A percentile compares a stretch with the other conserved stretches of the same genome.
Evolutionary conservation across 2,797 vertebrate genomes (phyloP).

Genomic region (Neoniphon sammara): DNA sequence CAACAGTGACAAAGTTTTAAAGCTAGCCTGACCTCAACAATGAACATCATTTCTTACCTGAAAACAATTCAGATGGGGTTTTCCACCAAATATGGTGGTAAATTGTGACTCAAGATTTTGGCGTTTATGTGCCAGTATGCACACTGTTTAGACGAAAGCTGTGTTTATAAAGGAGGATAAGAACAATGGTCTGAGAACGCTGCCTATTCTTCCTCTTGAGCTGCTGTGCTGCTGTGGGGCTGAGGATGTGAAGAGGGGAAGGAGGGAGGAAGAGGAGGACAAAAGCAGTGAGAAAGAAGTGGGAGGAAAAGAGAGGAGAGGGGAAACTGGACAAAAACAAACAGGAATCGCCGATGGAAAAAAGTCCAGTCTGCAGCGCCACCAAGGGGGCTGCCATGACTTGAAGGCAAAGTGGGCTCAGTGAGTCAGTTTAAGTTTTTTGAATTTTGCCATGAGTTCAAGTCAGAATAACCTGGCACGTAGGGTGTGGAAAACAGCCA

Average conservation of each 20-base stretch:
- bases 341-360: no score
- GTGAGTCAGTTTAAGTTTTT: not conserved
- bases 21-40: no score
- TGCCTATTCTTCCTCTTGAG: not conserved
- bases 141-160: constrained; percentile 13
- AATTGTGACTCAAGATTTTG: not conserved
- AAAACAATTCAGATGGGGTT: not conserved
- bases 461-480: no score
- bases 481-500: no score
- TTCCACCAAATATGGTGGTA: not conserved
- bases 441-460: no score
- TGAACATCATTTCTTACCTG: no score
- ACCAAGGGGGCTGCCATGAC: not conserved
- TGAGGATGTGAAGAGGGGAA: not conserved
- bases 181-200: constrained; percentile 29
- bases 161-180: not conserved
- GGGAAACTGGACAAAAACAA: no score
- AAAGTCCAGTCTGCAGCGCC: not conserved
- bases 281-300: not conserved
- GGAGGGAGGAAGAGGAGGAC: not conserved
- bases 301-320: not conserved
- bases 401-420: not conserved
- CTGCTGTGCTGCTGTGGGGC: not conserved
- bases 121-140: not conserved
- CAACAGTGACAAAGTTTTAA: no score